A percentile compares a stretch with the other conserved stretches of the same genome.
These are phyloP conservation scores for Channa argus DNA, from an alignment of 2,113 vertebrate genomes.

Conservation along the genomic window DNA sequence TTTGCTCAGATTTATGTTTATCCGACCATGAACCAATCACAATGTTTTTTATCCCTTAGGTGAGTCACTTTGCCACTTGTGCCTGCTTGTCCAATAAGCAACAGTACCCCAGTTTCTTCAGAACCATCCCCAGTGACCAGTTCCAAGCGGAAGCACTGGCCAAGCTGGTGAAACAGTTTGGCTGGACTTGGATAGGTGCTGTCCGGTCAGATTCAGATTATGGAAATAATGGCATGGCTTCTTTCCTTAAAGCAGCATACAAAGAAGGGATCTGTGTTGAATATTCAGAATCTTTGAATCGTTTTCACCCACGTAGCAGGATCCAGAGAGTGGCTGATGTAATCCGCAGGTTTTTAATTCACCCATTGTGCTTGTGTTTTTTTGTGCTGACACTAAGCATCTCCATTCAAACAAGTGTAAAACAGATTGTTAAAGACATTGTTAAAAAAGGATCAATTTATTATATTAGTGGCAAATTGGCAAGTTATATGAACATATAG, in stretches of 20 bases:
- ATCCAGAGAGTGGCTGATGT: conserved; percentile 71
- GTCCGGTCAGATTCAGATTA: conserved; percentile 81
- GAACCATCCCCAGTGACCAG: conserved; percentile 83
- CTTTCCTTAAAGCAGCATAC: conserved; percentile 71
- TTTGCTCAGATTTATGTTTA: too few relatives aligned
- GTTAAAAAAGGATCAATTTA: too few relatives aligned
- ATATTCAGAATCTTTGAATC: conserved; percentile 72
- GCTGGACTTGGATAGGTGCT: conserved; percentile 84
- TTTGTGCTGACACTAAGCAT: background rate
- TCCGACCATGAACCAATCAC: too few relatives aligned
- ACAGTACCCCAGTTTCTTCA: conserved; percentile 78
- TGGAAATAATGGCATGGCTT: conserved; percentile 78
- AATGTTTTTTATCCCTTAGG: conserved; percentile 49
- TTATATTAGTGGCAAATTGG: too few relatives aligned
- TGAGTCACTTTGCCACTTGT: conserved; percentile 81
- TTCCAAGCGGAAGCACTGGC: conserved; percentile 79
- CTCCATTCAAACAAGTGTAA: too few relatives aligned
- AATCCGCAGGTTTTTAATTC: conserved; percentile 63
- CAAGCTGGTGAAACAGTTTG: conserved; percentile 77
- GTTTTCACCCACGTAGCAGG: conserved; percentile 58
- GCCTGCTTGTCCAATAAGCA: conserved; percentile 79
- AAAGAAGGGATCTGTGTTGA: conserved; percentile 80
- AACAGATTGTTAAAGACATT: too few relatives aligned
- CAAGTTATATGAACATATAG: too few relatives aligned
- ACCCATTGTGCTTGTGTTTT: background rate